Evolutionary conservation across 2,888 invertebrate genomes (phyloP).

Genomic region (Laothoe populi): DNA sequence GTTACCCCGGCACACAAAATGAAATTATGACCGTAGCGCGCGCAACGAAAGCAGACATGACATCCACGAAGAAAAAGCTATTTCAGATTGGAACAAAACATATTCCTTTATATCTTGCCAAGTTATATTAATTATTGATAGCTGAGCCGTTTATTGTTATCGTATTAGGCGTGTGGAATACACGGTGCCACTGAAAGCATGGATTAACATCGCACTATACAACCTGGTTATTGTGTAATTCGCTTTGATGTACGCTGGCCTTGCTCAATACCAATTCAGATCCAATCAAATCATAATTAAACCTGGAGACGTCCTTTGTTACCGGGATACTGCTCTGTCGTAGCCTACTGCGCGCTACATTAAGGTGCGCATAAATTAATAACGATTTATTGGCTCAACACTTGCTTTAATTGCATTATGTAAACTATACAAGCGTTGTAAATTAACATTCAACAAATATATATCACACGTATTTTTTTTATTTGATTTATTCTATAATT

Average conservation of each 20-base stretch:
- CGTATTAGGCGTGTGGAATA: neutral
- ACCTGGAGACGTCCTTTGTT: constrained; percentile 56
- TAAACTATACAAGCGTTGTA: constrained; percentile 15
- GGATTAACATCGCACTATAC: constrained; percentile 14
- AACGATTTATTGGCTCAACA: constrained; percentile 23
- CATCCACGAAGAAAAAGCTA: constrained; percentile 36
- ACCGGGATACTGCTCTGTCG: constrained; percentile 7
- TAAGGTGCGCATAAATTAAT: constrained; percentile 26
- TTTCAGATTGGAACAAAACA: constrained; percentile 29
- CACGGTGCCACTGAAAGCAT: neutral
- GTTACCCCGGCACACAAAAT: constrained; percentile 74
- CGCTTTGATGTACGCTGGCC: constrained; percentile 43
- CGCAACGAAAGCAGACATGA: constrained; percentile 74
- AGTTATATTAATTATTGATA: constrained; percentile 24
- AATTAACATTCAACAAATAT: constrained; percentile 22
- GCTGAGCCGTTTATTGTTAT: constrained; percentile 6
- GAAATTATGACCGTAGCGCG: constrained; percentile 74
- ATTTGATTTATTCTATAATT: neutral
- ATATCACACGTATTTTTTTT: constrained; percentile 15
- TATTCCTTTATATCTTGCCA: constrained; percentile 10
- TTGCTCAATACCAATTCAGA: constrained; percentile 55
- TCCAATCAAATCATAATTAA: constrained; percentile 62
- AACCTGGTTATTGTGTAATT: constrained; percentile 36
- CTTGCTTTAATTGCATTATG: constrained; percentile 21
- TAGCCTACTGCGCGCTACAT: constrained; percentile 15